Evolutionary conservation across 2,888 invertebrate genomes (phyloP).

Genomic region (Pyralis farinalis): DNA sequence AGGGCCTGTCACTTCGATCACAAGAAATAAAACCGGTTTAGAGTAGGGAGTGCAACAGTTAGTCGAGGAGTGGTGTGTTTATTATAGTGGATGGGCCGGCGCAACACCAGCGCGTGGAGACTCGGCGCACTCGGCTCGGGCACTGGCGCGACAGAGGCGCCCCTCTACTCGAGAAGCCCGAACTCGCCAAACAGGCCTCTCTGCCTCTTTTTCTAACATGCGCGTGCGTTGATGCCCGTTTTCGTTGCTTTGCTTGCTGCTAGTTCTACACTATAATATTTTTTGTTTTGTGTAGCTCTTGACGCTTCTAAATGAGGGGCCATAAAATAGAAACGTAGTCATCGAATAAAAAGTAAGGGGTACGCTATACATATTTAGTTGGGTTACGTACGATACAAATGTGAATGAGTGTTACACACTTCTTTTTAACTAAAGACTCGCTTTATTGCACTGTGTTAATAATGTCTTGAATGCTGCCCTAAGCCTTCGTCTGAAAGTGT

Average conservation of each 20-base stretch:
- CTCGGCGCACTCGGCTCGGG: constrained; percentile 55
- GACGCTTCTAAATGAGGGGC: constrained; percentile 70
- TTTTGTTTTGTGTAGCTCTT: constrained; percentile 74
- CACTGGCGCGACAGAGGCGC: constrained; percentile 60
- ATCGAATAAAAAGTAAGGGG: constrained; percentile 37
- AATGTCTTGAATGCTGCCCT: too few relatives aligned
- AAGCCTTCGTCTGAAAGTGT: too few relatives aligned
- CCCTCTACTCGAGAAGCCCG: constrained; percentile 46
- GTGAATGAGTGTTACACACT: too few relatives aligned
- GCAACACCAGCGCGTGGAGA: constrained; percentile 43
- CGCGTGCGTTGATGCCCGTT: constrained; percentile 74
- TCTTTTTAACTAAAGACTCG: too few relatives aligned
- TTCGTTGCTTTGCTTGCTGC: constrained; percentile 49
- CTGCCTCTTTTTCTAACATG: constrained; percentile 57
- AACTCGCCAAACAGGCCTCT: constrained; percentile 65
- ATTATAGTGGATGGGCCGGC: constrained; percentile 20
- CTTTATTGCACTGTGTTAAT: too few relatives aligned
- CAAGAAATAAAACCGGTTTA: constrained; percentile 66
- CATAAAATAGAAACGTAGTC: constrained; percentile 66
- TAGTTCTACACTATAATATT: constrained; percentile 53
- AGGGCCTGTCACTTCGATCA: constrained; percentile 43
- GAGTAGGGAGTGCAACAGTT: constrained; percentile 54
- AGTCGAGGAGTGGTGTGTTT: constrained; percentile 43
- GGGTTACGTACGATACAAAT: not conserved
- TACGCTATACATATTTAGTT: constrained; percentile 5